A percentile compares a stretch with the other conserved stretches of the same genome.
Conservation (phyloP, 2,888 invertebrate genomes). For the Apoda limacodes region DNA sequence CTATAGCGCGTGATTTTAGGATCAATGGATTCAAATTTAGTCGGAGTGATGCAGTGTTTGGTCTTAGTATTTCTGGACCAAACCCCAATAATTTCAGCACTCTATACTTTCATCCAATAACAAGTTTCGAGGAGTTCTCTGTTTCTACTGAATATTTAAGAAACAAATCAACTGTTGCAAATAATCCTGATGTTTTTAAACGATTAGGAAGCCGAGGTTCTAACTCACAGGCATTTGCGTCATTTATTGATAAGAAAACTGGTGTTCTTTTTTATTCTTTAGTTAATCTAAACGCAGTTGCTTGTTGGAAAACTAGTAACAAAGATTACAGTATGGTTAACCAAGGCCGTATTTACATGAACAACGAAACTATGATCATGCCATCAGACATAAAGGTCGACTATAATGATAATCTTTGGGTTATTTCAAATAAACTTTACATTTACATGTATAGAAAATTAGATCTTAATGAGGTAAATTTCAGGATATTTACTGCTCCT, state of each 20-base stretch:
- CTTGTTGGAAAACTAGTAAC: conserved; percentile 81
- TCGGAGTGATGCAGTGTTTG: conserved; percentile 84
- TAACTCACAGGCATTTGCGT: conserved; percentile 79
- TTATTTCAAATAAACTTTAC: conserved; percentile 78
- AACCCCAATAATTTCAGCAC: conserved; percentile 75
- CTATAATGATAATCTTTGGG: conserved; percentile 77
- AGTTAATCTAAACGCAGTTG: conserved; percentile 80
- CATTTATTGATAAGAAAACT: conserved; percentile 77
- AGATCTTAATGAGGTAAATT: conserved; percentile 74
- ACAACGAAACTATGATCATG: conserved; percentile 78
- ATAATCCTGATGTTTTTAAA: conserved; percentile 74
- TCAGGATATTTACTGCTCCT: conserved; percentile 76
- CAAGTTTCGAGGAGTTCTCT: conserved; percentile 80
- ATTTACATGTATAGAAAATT: conserved; percentile 76
- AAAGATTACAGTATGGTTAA: conserved; percentile 75
- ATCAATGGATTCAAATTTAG: conserved; percentile 77
- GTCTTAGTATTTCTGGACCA: conserved; percentile 75
- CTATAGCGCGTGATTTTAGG: conserved; percentile 77
- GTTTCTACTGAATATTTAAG: conserved; percentile 77
- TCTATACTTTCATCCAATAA: conserved; percentile 83
- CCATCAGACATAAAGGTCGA: conserved; percentile 85
- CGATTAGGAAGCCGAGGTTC: conserved; percentile 76
- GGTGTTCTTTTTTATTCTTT: conserved; percentile 81
- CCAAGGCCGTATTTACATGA: conserved; percentile 79
- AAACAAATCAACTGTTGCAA: conserved; percentile 66